These are phyloP conservation scores for Chinchilla lanigera DNA, from an alignment of 2,113 vertebrate genomes.

Conservation along the genomic window DNA sequence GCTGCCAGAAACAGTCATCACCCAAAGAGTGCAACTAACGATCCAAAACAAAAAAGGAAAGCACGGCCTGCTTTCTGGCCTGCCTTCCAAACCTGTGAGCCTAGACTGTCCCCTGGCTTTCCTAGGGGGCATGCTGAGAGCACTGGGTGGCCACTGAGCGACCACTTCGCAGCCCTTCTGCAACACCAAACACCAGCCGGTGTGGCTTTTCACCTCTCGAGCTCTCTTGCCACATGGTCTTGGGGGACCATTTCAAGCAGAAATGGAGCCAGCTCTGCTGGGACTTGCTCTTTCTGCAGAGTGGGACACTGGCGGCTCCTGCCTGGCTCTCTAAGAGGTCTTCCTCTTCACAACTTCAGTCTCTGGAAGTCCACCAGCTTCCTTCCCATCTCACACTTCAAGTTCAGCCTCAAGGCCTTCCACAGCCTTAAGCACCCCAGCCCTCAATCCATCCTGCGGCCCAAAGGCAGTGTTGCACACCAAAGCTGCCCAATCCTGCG, in stretches of 20 bases:
- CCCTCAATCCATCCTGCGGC: neutral
- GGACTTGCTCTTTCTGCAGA: slow-evolving; percentile 7
- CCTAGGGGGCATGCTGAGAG: too few relatives aligned
- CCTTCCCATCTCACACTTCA: too few relatives aligned
- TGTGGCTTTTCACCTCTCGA: neutral
- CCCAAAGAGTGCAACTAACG: too few relatives aligned
- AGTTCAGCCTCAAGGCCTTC: neutral
- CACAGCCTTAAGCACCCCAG: neutral
- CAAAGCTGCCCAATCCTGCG: neutral
- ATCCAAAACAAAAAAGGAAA: too few relatives aligned
- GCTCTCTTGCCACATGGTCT: too few relatives aligned
- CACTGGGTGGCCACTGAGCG: neutral
- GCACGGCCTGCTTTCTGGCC: too few relatives aligned
- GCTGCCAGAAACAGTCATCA: too few relatives aligned
- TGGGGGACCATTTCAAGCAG: neutral
- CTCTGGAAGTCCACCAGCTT: neutral
- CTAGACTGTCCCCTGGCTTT: too few relatives aligned
- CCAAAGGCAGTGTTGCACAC: too few relatives aligned
- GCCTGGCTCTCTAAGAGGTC: neutral
- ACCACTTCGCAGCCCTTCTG: neutral
- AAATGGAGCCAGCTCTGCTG: neutral
- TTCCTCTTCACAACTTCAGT: too few relatives aligned
- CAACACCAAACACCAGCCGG: neutral
- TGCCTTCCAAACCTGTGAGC: too few relatives aligned
- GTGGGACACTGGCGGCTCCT: neutral